These are phyloP conservation scores for Penaeus indicus DNA, from an alignment of 1,140 invertebrate genomes.

Conservation along the genomic window DNA sequence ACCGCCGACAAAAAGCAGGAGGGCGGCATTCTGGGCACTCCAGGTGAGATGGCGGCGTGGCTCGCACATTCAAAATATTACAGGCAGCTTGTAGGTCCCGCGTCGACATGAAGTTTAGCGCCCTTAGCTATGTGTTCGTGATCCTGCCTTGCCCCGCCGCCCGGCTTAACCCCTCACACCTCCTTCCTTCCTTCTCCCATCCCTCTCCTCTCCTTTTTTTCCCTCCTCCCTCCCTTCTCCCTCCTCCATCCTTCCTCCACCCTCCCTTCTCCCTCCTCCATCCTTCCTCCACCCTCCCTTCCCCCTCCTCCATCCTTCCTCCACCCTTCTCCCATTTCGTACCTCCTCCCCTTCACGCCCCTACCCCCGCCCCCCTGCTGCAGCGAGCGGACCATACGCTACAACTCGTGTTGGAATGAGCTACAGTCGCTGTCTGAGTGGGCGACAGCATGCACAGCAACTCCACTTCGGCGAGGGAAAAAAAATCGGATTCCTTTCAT, in stretches of 20 bases:
- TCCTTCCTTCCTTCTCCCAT: neutral
- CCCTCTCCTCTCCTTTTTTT: neutral
- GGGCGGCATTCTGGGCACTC: constrained; percentile 23
- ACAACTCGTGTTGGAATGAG: too few relatives aligned
- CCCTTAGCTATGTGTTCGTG: neutral
- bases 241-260: neutral
- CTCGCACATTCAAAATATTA: constrained; percentile 32
- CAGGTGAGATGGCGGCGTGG: neutral
- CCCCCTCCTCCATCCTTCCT: neutral
- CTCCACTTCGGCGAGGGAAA: too few relatives aligned
- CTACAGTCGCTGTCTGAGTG: too few relatives aligned
- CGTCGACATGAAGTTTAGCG: constrained; percentile 23
- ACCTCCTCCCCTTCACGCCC: neutral
- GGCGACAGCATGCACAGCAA: too few relatives aligned
- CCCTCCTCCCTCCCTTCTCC: too few relatives aligned
- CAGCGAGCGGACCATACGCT: too few relatives aligned
- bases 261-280: neutral
- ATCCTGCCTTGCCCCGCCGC: too few relatives aligned
- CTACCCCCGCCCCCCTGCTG: neutral
- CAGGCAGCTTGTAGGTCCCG: constrained; percentile 24
- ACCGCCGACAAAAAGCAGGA: constrained; percentile 20
- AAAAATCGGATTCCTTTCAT: too few relatives aligned
- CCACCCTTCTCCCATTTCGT: neutral
- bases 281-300: neutral
- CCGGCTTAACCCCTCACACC: neutral